These are phyloP conservation scores for Corythoichthys haematopterus DNA, from an alignment of 2,113 vertebrate genomes.

Conservation along the genomic window DNA sequence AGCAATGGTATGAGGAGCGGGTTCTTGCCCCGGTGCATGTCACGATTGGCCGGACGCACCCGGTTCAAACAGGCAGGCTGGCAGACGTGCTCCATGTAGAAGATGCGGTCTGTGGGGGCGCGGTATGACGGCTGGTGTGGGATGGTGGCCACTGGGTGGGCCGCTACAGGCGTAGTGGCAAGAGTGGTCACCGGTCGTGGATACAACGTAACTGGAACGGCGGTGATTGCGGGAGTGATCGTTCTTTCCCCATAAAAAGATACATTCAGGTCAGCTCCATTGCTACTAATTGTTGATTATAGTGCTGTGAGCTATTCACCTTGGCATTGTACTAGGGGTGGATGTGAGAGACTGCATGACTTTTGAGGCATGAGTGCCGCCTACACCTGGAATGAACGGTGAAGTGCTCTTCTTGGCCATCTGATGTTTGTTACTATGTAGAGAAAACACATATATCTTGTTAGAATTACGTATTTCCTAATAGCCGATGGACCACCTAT, in stretches of 20 bases:
- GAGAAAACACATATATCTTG: not conserved
- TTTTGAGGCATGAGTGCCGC: conserved; percentile 64
- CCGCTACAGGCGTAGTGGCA: conserved; percentile 9
- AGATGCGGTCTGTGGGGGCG: conserved; percentile 88
- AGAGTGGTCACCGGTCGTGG: conserved; percentile 26
- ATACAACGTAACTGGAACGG: not conserved
- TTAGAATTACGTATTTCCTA: not conserved
- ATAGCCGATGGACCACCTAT: not conserved
- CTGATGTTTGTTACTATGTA: conserved; percentile 79
- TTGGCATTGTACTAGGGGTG: conserved; percentile 31
- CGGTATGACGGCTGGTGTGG: conserved; percentile 84
- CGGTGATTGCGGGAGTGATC: not conserved
- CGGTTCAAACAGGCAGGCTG: conserved; percentile 82
- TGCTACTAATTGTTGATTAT: not conserved
- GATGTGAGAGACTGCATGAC: conserved; percentile 48
- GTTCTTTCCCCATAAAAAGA: conserved; percentile 14
- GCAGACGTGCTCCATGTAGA: conserved; percentile 87
- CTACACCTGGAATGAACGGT: conserved; percentile 67
- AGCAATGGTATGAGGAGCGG: conserved; percentile 88
- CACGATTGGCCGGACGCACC: conserved; percentile 67
- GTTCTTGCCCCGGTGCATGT: conserved; percentile 84
- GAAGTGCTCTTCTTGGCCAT: conserved; percentile 97
- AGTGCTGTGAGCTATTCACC: conserved; percentile 28
- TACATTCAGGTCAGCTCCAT: too few relatives aligned
- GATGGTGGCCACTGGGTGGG: conserved; percentile 69